Evolutionary conservation across 35 echinoderm and acorn worm species (phyloP).

Genomic region (Chiridota heheva): DNA sequence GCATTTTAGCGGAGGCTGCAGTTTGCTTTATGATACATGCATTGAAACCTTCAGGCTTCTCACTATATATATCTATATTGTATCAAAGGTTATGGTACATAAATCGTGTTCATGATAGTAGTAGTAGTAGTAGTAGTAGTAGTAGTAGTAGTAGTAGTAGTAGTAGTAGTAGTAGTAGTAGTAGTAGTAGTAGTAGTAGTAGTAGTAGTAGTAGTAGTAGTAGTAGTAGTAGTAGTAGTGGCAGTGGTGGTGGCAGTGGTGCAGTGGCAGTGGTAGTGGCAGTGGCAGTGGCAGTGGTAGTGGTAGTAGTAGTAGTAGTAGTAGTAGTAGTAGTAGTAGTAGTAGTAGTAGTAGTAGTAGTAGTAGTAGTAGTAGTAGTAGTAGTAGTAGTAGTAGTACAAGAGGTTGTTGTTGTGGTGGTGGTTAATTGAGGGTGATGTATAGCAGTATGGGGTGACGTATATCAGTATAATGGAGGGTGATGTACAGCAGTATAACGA

Average conservation of each 20-base stretch:
- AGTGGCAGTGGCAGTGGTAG: not conserved
- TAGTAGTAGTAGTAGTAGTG: not conserved
- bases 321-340: slow-evolving; percentile 5
- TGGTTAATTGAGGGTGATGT: too few species aligned
- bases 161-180: slow-evolving; percentile 5
- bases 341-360: slow-evolving; percentile 4
- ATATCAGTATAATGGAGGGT: too few species aligned
- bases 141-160: slow-evolving; percentile 4
- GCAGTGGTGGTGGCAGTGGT: too few species aligned
- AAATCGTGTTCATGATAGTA: not conserved
- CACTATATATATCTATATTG: too few species aligned
- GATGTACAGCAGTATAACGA: too few species aligned
- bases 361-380: not conserved
- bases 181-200: slow-evolving; percentile 4
- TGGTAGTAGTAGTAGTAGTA: slow-evolving; percentile 5
- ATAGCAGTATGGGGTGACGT: too few species aligned
- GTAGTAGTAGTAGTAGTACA: not conserved
- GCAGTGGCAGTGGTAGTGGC: not conserved
- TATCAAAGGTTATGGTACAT: not conserved
- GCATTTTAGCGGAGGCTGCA: too few species aligned
- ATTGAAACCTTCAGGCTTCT: too few species aligned
- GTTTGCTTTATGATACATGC: too few species aligned
- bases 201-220: slow-evolving; percentile 4
- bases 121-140: slow-evolving; percentile 4
- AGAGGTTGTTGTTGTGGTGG: too few species aligned